phyloP scores from a whole-genome alignment of 1,140 invertebrate genomes.

The Chymomyza costata region DNA sequence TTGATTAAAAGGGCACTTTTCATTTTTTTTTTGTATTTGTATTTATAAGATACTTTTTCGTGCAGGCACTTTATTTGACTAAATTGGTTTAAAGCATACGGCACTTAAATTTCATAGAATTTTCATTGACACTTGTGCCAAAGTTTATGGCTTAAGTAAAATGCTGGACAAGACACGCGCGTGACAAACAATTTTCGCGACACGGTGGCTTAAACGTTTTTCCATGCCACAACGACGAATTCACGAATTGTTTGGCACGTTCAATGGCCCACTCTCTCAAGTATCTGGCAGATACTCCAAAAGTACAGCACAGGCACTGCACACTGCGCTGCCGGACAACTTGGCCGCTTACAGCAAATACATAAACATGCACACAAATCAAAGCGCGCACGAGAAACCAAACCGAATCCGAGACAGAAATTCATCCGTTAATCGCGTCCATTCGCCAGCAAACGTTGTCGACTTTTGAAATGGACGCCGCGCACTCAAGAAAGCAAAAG shows the following conservation, averaged over 20 bases:
- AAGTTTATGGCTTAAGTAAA: neutral
- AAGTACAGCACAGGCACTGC: constrained; percentile 36
- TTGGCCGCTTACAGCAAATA: neutral
- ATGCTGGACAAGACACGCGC: constrained; percentile 31
- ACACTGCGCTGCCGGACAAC: constrained; percentile 8
- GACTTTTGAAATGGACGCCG: constrained; percentile 69
- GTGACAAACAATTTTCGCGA: constrained; percentile 41
- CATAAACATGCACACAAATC: neutral
- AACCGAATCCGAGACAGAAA: constrained; percentile 1
- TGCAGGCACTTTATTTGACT: too few relatives aligned
- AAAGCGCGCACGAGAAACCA: constrained; percentile 12
- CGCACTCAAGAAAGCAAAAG: constrained; percentile 69
- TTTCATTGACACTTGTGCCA: neutral
- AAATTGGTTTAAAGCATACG: too few relatives aligned
- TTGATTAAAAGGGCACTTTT: too few relatives aligned
- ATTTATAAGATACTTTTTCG: too few relatives aligned
- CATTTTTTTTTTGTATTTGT: too few relatives aligned
- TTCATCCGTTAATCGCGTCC: constrained; percentile 72
- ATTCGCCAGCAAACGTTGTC: constrained; percentile 67
- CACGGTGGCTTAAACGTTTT: neutral
- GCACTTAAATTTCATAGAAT: too few relatives aligned
- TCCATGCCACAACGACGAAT: constrained; percentile 8
- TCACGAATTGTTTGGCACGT: constrained; percentile 27
- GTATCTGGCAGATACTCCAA: constrained; percentile 57
- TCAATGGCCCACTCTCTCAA: constrained; percentile 33